Conservation (phyloP, 2,113 vertebrate genomes). For the Thamnophis sirtalis region DNA sequence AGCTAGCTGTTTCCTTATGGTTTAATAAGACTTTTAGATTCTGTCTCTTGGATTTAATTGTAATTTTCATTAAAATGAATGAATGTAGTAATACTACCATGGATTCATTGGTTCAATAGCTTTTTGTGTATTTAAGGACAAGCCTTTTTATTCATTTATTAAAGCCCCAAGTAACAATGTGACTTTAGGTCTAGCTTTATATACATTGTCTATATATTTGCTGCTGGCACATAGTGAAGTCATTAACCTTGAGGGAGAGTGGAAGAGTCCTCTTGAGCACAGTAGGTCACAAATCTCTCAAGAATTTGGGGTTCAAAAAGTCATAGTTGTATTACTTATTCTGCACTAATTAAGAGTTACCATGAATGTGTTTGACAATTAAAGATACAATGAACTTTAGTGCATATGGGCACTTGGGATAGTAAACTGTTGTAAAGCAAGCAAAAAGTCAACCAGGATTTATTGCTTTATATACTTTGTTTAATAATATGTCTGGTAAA, state of each 20-base stretch:
- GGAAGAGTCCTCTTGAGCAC: conserved; percentile 32
- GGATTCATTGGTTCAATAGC: conserved; percentile 17
- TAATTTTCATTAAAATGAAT: conserved; percentile 30
- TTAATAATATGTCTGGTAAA: background rate
- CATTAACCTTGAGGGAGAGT: conserved; percentile 52
- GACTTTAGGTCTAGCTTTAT: background rate
- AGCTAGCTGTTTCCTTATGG: background rate
- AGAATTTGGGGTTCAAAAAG: conserved; percentile 16
- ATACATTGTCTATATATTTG: background rate
- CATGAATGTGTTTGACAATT: conserved; percentile 59
- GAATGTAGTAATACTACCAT: background rate
- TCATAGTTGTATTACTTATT: conserved; percentile 46
- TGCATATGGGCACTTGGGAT: conserved; percentile 46
- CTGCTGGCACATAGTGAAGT: conserved; percentile 9
- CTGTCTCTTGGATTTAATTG: background rate
- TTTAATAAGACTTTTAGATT: conserved; percentile 24
- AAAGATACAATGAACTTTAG: conserved; percentile 63
- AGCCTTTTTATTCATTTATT: background rate
- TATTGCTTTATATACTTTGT: background rate
- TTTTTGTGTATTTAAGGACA: conserved; percentile 18
- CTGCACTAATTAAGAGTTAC: conserved; percentile 61
- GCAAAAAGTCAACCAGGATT: conserved; percentile 30
- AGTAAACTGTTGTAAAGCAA: conserved; percentile 48
- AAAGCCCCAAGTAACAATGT: background rate
- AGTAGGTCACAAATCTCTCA: conserved; percentile 21